Evolutionary conservation across 2,888 invertebrate genomes (phyloP).

Genomic region (Conus canariensis): DNA sequence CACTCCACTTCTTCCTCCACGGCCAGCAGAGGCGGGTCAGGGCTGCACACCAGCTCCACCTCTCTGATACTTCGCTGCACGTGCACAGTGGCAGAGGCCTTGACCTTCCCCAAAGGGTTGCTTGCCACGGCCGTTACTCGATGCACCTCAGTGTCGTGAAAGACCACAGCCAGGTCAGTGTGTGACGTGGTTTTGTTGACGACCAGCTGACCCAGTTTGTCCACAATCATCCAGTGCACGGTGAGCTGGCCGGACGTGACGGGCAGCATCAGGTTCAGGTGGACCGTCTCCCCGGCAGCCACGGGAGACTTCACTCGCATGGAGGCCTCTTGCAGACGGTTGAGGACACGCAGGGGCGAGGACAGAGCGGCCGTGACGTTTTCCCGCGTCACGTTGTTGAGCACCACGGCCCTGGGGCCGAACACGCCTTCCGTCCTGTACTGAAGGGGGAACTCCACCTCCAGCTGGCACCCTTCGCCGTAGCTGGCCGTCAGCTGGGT

Average conservation of each 20-base stretch:
- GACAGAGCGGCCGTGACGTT: constrained; percentile 38
- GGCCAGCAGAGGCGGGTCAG: constrained; percentile 45
- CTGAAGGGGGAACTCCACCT: constrained; percentile 61
- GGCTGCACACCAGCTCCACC: constrained; percentile 53
- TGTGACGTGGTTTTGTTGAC: constrained; percentile 45
- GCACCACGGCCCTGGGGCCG: constrained; percentile 53
- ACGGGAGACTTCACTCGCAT: constrained; percentile 43
- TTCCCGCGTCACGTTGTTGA: constrained; percentile 47
- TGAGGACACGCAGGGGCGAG: constrained; percentile 48
- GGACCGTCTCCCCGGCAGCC: constrained; percentile 42
- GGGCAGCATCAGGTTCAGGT: constrained; percentile 47
- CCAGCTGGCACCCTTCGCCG: constrained; percentile 64
- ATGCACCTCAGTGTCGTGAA: constrained; percentile 58
- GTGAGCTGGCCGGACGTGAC: constrained; percentile 50
- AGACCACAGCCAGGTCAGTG: constrained; percentile 51
- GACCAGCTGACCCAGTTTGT: constrained; percentile 43
- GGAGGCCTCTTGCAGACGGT: constrained; percentile 50
- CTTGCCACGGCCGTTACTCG: constrained; percentile 51
- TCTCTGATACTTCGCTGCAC: constrained; percentile 60
- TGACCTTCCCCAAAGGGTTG: constrained; percentile 57
- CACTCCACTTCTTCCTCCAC: constrained; percentile 57
- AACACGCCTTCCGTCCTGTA: constrained; percentile 61
- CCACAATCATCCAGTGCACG: constrained; percentile 53
- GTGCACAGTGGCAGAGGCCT: constrained; percentile 49
- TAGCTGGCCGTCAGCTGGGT: constrained; percentile 61